A percentile compares a stretch with the other conserved stretches of the same genome.
These are phyloP conservation scores for Myathropa florea DNA, from an alignment of 2,888 invertebrate species.

Conservation along the genomic window DNA sequence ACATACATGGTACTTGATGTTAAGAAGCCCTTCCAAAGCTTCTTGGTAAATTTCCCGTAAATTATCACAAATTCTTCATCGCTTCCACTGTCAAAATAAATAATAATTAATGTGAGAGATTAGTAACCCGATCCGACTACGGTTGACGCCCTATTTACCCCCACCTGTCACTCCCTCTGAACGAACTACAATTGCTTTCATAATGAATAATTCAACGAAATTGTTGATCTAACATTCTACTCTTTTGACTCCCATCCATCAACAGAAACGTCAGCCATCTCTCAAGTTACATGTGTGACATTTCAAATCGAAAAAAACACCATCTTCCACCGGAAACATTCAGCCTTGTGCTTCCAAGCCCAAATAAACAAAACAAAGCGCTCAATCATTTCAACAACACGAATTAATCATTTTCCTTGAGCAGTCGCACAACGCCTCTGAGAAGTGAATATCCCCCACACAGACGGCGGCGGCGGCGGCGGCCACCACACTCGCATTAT, in stretches of 20 bases:
- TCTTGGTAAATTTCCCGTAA: not conserved
- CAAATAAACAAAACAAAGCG: conserved; percentile 24
- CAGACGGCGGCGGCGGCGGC: conserved; percentile 16
- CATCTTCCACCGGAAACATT: conserved; percentile 46
- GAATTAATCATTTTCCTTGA: conserved; percentile 52
- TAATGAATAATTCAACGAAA: not conserved
- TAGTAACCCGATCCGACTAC: not conserved
- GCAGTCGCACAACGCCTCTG: conserved; percentile 29
- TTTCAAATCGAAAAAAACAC: conserved; percentile 25
- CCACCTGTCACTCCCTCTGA: not conserved
- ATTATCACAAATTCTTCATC: not conserved
- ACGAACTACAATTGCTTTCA: not conserved
- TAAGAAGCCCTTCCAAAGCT: not conserved
- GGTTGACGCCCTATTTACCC: not conserved
- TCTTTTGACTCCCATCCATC: not conserved
- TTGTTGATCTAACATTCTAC: not conserved
- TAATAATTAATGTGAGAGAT: not conserved
- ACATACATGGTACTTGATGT: no score
- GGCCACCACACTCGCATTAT: conserved; percentile 39
- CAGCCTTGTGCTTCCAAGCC: conserved; percentile 20
- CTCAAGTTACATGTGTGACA: conserved; percentile 21
- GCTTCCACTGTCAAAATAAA: not conserved
- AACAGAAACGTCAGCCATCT: conserved; percentile 6
- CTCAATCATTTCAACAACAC: conserved; percentile 55
- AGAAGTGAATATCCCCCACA: conserved; percentile 38